Percentiles rank a stretch among this genome's conserved stretches.
Evolutionary conservation across 2,113 vertebrate species (phyloP).

Genomic region (Indicator maculatus): DNA sequence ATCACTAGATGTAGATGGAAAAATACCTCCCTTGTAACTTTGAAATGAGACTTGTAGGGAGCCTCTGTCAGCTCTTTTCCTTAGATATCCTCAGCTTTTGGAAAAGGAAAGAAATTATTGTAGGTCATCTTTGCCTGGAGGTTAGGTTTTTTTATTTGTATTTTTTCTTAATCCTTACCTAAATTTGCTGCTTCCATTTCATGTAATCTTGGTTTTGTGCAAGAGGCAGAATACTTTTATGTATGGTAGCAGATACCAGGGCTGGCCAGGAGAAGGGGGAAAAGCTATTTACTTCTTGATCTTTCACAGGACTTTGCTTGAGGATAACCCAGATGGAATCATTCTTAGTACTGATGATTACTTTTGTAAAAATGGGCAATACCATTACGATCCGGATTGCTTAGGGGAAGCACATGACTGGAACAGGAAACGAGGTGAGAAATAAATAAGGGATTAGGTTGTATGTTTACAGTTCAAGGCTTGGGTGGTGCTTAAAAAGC

Average conservation of each 20-base stretch:
- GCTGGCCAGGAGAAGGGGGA: neutral
- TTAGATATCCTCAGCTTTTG: neutral
- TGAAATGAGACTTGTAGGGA: neutral
- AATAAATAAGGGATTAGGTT: neutral
- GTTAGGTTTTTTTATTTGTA: neutral
- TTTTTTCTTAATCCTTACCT: neutral
- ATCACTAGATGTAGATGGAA: neutral
- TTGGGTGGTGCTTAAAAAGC: neutral
- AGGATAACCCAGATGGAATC: slow-evolving; percentile 87
- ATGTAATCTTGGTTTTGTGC: neutral
- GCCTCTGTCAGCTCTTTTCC: neutral
- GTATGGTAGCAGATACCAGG: neutral
- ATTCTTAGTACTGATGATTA: slow-evolving; percentile 93
- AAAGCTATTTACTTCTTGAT: slow-evolving; percentile 16
- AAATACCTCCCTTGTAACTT: neutral
- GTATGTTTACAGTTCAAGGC: neutral
- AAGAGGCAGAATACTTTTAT: neutral
- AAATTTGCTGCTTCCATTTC: neutral
- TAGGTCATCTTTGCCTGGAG: neutral
- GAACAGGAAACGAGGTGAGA: slow-evolving; percentile 91
- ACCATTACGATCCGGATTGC: slow-evolving; percentile 80
- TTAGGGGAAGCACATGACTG: slow-evolving; percentile 92
- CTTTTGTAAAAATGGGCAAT: slow-evolving; percentile 83
- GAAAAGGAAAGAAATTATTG: neutral
- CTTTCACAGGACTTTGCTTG: slow-evolving; percentile 82